phyloP scores from a whole-genome alignment of 1,140 invertebrate species.

The Gerris buenoi region DNA sequence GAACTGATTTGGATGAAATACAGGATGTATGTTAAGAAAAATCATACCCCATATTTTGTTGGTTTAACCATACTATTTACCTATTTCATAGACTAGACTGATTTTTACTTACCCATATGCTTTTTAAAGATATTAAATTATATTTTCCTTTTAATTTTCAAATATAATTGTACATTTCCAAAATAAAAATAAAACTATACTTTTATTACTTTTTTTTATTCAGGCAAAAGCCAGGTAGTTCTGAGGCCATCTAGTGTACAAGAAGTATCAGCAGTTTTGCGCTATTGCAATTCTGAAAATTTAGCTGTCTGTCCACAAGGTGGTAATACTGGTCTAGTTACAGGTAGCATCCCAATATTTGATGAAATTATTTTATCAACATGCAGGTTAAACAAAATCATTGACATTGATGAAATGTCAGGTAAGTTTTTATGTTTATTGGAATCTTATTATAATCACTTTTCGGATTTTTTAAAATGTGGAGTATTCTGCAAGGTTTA shows the following conservation, averaged over 20 bases:
- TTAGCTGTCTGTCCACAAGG: slow-evolving; percentile 89
- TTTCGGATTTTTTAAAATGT: too few relatives aligned
- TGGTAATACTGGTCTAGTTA: slow-evolving; percentile 84
- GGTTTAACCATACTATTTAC: neutral
- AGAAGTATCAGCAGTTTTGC: slow-evolving; percentile 74
- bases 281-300: slow-evolving; percentile 66
- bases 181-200: too few relatives aligned
- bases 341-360: slow-evolving; percentile 86
- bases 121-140: too few relatives aligned
- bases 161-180: too few relatives aligned
- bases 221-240: slow-evolving; percentile 54
- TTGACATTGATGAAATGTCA: slow-evolving; percentile 65
- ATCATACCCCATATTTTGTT: too few relatives aligned
- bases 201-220: neutral
- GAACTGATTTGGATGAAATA: too few relatives aligned
- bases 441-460: too few relatives aligned
- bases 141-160: neutral
- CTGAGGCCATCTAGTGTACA: slow-evolving; percentile 67
- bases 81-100: neutral
- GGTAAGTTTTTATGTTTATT: too few relatives aligned
- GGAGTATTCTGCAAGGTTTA: too few relatives aligned
- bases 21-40: too few relatives aligned
- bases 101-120: neutral
- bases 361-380: slow-evolving; percentile 89
- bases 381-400: slow-evolving; percentile 72